These are phyloP conservation scores for Morbakka virulenta DNA, from an alignment of 30 jellyfish, hydroid and myxozoan species.

Conservation along the genomic window DNA sequence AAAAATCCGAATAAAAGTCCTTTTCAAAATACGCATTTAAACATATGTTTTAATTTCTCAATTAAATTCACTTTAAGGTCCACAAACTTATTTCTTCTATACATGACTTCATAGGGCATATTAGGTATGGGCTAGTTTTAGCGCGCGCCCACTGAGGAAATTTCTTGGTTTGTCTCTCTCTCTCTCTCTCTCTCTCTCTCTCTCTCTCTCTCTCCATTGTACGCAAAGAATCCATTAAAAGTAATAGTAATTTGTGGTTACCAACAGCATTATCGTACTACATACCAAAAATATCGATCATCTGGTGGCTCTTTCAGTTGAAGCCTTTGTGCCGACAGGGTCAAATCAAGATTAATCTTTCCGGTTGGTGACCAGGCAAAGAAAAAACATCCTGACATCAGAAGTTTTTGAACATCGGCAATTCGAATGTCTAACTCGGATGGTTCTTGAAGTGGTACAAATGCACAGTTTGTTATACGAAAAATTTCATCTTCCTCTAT, in stretches of 20 bases:
- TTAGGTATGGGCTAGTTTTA: too few relatives aligned
- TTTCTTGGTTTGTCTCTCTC: too few relatives aligned
- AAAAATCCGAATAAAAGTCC: not conserved
- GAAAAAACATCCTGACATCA: slow-evolving; percentile 80
- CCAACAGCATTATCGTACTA: too few relatives aligned
- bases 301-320: slow-evolving; percentile 69
- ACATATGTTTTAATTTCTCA: not conserved
- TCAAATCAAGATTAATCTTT: slow-evolving; percentile 40
- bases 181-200: too few relatives aligned
- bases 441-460: slow-evolving; percentile 72
- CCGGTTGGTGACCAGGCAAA: slow-evolving; percentile 62
- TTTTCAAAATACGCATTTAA: not conserved
- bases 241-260: not conserved
- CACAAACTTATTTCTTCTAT: too few relatives aligned
- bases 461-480: slow-evolving; percentile 67
- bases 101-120: too few relatives aligned
- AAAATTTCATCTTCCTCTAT: slow-evolving; percentile 70
- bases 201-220: too few relatives aligned
- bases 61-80: too few relatives aligned
- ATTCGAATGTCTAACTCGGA: slow-evolving; percentile 62
- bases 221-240: too few relatives aligned
- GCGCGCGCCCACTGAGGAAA: too few relatives aligned
- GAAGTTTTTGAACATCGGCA: slow-evolving; percentile 68
- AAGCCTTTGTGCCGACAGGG: slow-evolving; percentile 79
- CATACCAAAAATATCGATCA: slow-evolving; percentile 82